A percentile compares a stretch with the other conserved stretches of the same genome.
Conservation (phyloP, 2,113 vertebrate genomes). For the Jacana jacana region DNA sequence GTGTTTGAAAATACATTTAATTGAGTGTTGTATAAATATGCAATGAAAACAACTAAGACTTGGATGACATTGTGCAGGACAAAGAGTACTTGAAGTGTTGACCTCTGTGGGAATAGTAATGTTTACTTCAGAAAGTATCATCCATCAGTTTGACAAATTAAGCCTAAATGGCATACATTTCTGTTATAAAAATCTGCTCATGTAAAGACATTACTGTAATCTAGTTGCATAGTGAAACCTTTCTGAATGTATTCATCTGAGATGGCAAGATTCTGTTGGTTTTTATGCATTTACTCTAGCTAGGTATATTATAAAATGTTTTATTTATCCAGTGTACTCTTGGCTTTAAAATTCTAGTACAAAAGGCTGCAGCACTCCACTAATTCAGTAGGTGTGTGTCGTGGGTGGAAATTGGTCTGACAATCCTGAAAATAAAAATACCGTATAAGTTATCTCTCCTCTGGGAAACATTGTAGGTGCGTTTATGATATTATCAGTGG, state of each 20-base stretch:
- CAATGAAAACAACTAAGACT: neutral
- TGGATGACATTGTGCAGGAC: constrained; percentile 3
- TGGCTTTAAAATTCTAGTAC: neutral
- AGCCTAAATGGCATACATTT: neutral
- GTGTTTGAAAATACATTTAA: constrained; percentile 59
- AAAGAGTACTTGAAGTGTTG: constrained; percentile 15
- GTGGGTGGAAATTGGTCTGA: neutral
- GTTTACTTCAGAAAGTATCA: neutral
- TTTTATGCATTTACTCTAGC: neutral
- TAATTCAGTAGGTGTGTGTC: neutral
- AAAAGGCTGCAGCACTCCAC: neutral
- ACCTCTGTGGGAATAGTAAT: neutral
- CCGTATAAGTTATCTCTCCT: neutral
- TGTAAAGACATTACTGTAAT: neutral
- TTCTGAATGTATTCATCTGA: neutral
- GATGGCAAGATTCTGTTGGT: neutral
- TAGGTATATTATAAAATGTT: neutral
- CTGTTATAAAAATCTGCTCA: neutral
- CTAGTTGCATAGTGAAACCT: neutral
- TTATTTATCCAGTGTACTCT: neutral
- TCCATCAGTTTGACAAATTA: neutral
- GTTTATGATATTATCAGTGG: constrained; percentile 16
- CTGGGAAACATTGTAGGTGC: neutral
- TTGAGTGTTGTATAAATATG: constrained; percentile 26
- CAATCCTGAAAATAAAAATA: constrained; percentile 28